phyloP scores from a whole-genome alignment of 2,797 vertebrate genomes.

The Columba guinea region DNA sequence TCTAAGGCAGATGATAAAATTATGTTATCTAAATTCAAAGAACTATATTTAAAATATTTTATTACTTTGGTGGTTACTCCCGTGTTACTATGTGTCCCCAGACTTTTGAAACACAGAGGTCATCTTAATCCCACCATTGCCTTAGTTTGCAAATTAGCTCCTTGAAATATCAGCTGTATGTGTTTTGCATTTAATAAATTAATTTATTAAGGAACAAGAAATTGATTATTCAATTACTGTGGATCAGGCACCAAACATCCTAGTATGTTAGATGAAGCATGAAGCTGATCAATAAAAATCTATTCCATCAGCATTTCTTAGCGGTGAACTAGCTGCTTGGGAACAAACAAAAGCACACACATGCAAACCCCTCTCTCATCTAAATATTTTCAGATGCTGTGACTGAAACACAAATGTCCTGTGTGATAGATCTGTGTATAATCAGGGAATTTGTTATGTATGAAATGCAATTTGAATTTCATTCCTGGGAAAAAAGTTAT shows the following conservation, averaged over 20 bases:
- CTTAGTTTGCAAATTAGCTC: slow-evolving; percentile 60
- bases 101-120: slow-evolving; percentile 22
- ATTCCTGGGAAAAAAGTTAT: not conserved
- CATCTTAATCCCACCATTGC: slow-evolving; percentile 24
- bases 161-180: slow-evolving; percentile 37
- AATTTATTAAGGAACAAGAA: slow-evolving; percentile 63
- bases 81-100: not conserved
- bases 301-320: not conserved
- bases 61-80: not conserved
- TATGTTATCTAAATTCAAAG: not conserved
- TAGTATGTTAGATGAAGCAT: not conserved
- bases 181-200: slow-evolving; percentile 62
- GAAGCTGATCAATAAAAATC: slow-evolving; percentile 26
- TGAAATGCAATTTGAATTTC: slow-evolving; percentile 43
- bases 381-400: not conserved
- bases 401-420: not conserved
- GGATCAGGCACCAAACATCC: not conserved
- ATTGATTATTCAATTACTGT: slow-evolving; percentile 62
- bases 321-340: not conserved
- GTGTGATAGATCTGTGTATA: not conserved
- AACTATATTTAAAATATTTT: not conserved
- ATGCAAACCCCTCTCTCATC: not conserved
- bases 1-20: not conserved
- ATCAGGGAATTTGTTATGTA: slow-evolving; percentile 14
- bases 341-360: not conserved